Evolutionary conservation across 2,888 invertebrate species (phyloP).

Genomic region (Apotomis betuletana): DNA sequence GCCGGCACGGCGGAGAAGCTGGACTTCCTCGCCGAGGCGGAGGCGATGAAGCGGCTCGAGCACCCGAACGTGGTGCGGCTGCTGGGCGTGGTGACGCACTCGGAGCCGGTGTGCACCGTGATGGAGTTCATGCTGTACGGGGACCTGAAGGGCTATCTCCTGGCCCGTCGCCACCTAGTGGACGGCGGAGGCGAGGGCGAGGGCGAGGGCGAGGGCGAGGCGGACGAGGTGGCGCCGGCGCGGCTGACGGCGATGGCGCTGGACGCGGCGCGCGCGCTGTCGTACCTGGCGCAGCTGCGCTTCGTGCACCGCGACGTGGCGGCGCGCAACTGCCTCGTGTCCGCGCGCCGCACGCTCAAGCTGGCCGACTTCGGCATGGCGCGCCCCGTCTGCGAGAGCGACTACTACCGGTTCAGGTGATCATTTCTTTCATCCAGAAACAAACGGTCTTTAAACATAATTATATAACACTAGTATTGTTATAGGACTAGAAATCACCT

Average conservation of each 20-base stretch:
- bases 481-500: too few relatives aligned
- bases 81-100: constrained; percentile 93
- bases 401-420: constrained; percentile 90
- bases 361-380: constrained; percentile 97
- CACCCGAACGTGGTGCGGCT: constrained; percentile 94
- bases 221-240: constrained; percentile 87
- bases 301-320: constrained; percentile 95
- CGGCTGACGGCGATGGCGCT: constrained; percentile 93
- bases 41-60: constrained; percentile 96
- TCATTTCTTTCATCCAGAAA: too few relatives aligned
- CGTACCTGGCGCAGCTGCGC: constrained; percentile 92
- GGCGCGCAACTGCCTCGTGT: constrained; percentile 91
- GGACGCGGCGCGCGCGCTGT: constrained; percentile 92
- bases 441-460: too few relatives aligned
- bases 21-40: constrained; percentile 96
- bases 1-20: constrained; percentile 93
- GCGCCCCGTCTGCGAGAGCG: constrained; percentile 92
- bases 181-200: constrained; percentile 86
- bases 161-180: constrained; percentile 93
- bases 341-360: constrained; percentile 88
- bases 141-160: constrained; percentile 93
- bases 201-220: constrained; percentile 72
- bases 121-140: constrained; percentile 98
- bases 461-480: too few relatives aligned
- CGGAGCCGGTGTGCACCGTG: constrained; percentile 93